Conservation (phyloP, 1,140 invertebrate genomes). For the Drosophila guanche region DNA sequence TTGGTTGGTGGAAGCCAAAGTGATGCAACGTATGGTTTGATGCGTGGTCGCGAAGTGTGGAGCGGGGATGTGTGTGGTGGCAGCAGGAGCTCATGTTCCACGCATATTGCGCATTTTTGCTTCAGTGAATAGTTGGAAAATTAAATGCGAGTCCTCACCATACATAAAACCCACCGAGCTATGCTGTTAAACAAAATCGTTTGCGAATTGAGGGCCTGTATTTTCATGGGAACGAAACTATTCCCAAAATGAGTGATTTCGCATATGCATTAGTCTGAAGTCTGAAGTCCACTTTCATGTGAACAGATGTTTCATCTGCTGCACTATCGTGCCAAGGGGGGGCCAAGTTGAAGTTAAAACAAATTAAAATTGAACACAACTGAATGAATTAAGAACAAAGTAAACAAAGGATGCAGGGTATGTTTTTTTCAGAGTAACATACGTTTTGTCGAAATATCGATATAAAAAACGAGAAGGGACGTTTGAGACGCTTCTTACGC, state of each 20-base stretch:
- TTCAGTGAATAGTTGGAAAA: conserved; percentile 53
- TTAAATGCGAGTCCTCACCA: conserved; percentile 44
- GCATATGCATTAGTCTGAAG: conserved; percentile 36
- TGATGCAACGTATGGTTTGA: too few species aligned
- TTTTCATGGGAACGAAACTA: conserved; percentile 35
- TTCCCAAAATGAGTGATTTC: conserved; percentile 2
- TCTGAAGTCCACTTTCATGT: not conserved
- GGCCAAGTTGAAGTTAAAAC: too few species aligned
- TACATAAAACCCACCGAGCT: conserved; percentile 52
- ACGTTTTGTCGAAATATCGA: too few species aligned
- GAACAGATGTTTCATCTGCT: too few species aligned
- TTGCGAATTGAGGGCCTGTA: conserved; percentile 32
- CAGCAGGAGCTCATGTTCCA: conserved; percentile 12
- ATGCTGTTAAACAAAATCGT: conserved; percentile 48
- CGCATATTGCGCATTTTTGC: conserved; percentile 55
- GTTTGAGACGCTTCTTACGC: too few species aligned
- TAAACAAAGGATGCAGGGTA: too few species aligned
- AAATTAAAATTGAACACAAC: too few species aligned
- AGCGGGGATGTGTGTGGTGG: not conserved
- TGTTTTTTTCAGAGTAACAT: too few species aligned
- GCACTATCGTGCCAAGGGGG: too few species aligned
- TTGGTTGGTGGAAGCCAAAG: conserved; percentile 54
- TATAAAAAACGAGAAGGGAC: too few species aligned
- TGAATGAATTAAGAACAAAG: too few species aligned
- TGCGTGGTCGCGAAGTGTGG: not conserved